Conservation (phyloP, 2,113 vertebrate species). For the Indicator maculatus region DNA sequence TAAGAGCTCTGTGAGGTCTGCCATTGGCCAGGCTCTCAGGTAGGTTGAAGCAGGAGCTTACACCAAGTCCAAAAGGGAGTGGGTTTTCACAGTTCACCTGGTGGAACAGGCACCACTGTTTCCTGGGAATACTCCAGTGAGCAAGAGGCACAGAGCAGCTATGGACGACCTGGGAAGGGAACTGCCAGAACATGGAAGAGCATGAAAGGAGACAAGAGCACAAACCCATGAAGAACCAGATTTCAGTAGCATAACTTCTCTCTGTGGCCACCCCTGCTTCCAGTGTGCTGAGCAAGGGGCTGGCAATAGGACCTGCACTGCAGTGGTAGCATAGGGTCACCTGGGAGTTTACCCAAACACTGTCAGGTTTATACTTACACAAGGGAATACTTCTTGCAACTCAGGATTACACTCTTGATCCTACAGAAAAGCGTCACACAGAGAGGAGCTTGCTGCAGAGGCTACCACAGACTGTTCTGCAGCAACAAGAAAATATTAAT, state of each 20-base stretch:
- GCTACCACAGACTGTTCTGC: accelerated
- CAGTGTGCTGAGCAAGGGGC: neutral
- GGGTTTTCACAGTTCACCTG: accelerated
- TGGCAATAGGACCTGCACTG: neutral
- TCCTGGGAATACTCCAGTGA: neutral
- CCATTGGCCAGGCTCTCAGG: neutral
- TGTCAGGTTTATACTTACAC: neutral
- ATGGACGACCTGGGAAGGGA: neutral
- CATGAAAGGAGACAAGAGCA: neutral
- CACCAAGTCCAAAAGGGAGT: accelerated
- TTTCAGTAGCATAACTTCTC: neutral
- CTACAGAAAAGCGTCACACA: accelerated
- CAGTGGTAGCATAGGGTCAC: neutral
- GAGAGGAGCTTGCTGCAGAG: neutral
- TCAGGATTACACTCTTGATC: neutral
- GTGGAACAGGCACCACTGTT: neutral
- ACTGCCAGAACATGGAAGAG: neutral
- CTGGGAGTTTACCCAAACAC: neutral
- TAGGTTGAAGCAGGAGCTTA: neutral
- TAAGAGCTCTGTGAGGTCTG: neutral
- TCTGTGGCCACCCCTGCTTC: neutral
- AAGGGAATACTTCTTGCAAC: neutral
- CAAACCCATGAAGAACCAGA: neutral
- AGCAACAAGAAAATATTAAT: neutral
- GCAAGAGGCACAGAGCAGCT: neutral